Base-by-base conservation (phyloP, 2,797 vertebrate species). In the Xyrichtys novacula region DNA sequence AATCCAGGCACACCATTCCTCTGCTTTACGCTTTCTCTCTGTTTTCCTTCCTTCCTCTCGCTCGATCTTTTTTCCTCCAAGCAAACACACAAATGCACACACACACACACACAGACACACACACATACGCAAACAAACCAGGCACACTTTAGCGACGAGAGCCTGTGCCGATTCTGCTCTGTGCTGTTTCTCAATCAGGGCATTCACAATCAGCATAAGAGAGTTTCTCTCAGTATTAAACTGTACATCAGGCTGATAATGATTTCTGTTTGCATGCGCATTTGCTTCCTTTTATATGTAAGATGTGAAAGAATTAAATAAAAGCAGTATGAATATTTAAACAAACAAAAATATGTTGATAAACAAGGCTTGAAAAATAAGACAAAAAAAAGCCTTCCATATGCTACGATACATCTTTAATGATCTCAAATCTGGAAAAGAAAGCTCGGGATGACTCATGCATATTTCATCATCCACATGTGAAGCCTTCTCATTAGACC, bases 231-330 rank as follows among this genome's bases (percentile, higher is more conserved):
- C 86, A 77, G 80, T 89, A 92, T 93, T 92, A 91, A 93, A 94
- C 91, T 94, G 92, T 94, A 92, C 91, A 93, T 94, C 91, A 87
- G 89, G 79, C 89, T 87, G 91, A 94, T 93, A 94, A 93, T 90
- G 90, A 92, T 93, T 93, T 93, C 89, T 93, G 91, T 93, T 93
- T 93, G 92, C 91, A 90, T 91, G 81, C 85, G 80, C 84, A 94
- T 93, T 94, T 93, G 92, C 93, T 93, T 90, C 91, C 92, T 94
- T 94, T 95, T 93, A 93, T 93, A 94, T 90, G 92, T 92, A 90
- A 94, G 94, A 95, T 94, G 93, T 94, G 93, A 95, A 94, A 95
- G 94, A 95, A 95, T 95, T 94, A 93, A 94, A 95, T 94, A 93
- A 94, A 94, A 94, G 90, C 89, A 79, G 76, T 92, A 95, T 95